Base-by-base conservation (phyloP, 2,113 vertebrate genomes). In the Sander lucioperca region DNA sequence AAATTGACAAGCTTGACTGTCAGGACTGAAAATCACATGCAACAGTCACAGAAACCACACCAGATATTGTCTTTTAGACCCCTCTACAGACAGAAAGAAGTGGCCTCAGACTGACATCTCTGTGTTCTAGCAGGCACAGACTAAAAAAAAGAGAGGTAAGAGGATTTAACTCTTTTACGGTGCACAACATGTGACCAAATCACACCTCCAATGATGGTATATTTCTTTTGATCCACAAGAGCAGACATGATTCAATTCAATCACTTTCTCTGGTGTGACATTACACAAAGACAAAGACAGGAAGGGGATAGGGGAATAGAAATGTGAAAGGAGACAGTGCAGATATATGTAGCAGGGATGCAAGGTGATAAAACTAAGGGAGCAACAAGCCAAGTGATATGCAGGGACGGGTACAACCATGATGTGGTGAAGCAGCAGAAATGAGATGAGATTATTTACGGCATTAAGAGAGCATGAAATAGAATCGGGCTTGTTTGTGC, bases 391-490 rank as follows among this genome's bases (percentile, higher is more conserved):
- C 54, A 64, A 79, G 74, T 58, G 56, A 59, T 64, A 63, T 54
- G 78, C 69, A 84, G 18, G 74, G 68, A 64, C 43, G 84, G 62
- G 43, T 76, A n/a, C 2, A 6, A 51, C 56, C 59, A 50, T 33
- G 54, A 73, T 78, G 63, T 75, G 58, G 82, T 73, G 65, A 70
- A 70, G 74, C 77, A 66, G 79, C n/a, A 87, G 56, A 79, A 75
- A 72, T 72, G 51, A 84, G 48, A 86, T 80, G 66, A 75, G 73
- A 88, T 89, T 83, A 91, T 92, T 88, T 89, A 83, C 78, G 80
- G 69, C 71, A 88, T 79, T 86, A 64, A 77, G 69, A 70, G 47
- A 81, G 84, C 67, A 77, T 87, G 73, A 87, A 88, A 84, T 71
- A 74, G 69, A 83, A 58, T 61, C 67, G 67, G 70, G 48, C 30